Evolutionary conservation across 2,113 vertebrate genomes (phyloP), one percentile per base, ranked within the genome.

Genomic region (Pollachius pollachius): DNA sequence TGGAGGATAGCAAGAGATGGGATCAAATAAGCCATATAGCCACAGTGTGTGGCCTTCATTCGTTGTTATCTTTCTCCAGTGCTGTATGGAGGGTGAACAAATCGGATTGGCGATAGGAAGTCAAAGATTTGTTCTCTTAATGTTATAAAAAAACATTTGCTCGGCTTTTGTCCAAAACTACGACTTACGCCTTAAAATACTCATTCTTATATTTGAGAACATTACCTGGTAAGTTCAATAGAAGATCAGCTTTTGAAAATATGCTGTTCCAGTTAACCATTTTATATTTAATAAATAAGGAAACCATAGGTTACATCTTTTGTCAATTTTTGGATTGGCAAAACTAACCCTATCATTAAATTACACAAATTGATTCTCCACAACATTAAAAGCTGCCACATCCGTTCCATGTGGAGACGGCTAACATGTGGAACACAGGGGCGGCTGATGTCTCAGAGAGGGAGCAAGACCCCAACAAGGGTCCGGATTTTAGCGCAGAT

Each of bases 301-400:
- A 89, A 90, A 89, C 86, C 78, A 84, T 82, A 73, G 61, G 68
- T 85, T 81, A 66, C 18, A 69, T 4, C 11, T 74, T 60, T 68
- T 69, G 30, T 63, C 15, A 21, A 7, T 80, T 68, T 30, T 15
- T 54, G 18, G 58, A 64, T 64, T 68, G 54, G 63, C 70, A 23
- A 23, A 2, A 23, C 23, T 23, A 23, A 23, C 23, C 23, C 23
- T 23, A 23, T 82, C 54, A 67, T 76, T 74, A 48, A 69, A 52
- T 52, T 66, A 16, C 13, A 21, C 17, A 75, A 23, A 9, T 66
- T 11, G 63, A 85, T 82, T 81, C 62, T 72, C 75, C 87, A 67
- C 84, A 79, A 84, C 84, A 84, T 81, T 75, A 74, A 85, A 88
- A 86, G 79, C 81, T 88, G 85, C 76, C 81, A 77, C 79, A 74